Percentiles rank a stretch among this genome's conserved stretches.
phyloP scores from a whole-genome alignment of 2,888 invertebrate species.

The Drosophila imparisetae region DNA sequence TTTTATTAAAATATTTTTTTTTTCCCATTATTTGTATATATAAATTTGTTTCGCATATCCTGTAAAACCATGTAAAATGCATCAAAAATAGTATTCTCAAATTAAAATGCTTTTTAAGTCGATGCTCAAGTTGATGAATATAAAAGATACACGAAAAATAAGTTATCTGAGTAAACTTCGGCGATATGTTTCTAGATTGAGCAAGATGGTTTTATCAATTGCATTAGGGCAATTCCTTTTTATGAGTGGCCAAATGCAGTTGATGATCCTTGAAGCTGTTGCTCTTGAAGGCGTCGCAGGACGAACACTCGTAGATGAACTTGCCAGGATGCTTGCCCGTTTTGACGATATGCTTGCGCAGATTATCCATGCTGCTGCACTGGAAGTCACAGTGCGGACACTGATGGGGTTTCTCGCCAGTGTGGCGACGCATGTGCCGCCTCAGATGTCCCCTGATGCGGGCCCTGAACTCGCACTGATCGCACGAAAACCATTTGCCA shows the following conservation, averaged over 20 bases:
- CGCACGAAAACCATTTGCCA: constrained; percentile 87
- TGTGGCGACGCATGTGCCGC: constrained; percentile 91
- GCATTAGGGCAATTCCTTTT: neutral
- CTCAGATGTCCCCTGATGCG: constrained; percentile 89
- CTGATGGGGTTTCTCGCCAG: constrained; percentile 92
- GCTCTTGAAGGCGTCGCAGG: constrained; percentile 77
- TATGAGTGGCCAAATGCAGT: constrained; percentile 64
- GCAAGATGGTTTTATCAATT: neutral
- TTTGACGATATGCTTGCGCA: constrained; percentile 93
- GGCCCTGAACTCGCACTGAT: constrained; percentile 89
- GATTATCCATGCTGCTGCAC: constrained; percentile 93
- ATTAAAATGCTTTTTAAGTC: neutral
- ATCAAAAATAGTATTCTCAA: neutral
- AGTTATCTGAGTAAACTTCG: neutral
- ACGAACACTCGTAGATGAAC: constrained; percentile 91
- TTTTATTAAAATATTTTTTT: neutral
- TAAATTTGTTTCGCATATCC: neutral
- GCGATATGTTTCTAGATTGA: neutral
- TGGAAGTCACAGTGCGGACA: constrained; percentile 93
- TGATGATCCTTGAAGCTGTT: constrained; percentile 81
- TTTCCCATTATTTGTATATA: neutral
- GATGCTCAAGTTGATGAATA: neutral
- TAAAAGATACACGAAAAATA: neutral
- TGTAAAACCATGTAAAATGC: neutral
- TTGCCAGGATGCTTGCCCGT: constrained; percentile 92